A percentile compares a stretch with the other conserved stretches of the same genome.
phyloP scores from a whole-genome alignment of 2,113 vertebrate genomes.

The Rostratula benghalensis region DNA sequence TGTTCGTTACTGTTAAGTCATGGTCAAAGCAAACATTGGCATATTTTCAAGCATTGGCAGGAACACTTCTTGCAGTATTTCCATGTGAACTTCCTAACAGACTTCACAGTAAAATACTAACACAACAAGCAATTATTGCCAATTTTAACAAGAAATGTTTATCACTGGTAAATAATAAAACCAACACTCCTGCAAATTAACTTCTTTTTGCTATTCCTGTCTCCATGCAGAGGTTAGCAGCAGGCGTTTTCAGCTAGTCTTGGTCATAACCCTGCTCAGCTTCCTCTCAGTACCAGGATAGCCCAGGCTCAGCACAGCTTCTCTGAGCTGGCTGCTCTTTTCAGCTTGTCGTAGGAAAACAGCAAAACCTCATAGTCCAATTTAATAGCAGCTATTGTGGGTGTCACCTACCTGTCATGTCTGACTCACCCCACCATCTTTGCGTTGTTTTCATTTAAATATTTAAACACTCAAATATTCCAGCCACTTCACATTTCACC shows the following conservation, averaged over 20 bases:
- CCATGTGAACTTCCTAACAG: background rate
- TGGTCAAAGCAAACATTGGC: background rate
- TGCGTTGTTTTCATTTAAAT: constrained; percentile 62
- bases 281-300: background rate
- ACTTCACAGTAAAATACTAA: background rate
- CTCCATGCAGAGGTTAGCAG: background rate
- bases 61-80: background rate
- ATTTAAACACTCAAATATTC: constrained; percentile 72
- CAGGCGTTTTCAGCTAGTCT: background rate
- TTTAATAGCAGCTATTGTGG: background rate
- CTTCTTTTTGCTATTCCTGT: background rate
- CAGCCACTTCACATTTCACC: constrained; percentile 73
- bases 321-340: background rate
- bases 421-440: constrained; percentile 47
- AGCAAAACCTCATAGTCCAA: background rate
- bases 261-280: background rate
- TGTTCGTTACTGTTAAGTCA: background rate
- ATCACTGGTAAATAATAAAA: background rate
- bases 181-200: background rate
- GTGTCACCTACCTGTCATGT: constrained; percentile 22
- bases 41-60: background rate
- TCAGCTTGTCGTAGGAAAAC: background rate
- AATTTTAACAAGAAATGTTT: background rate
- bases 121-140: background rate
- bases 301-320: background rate